phyloP scores from a whole-genome alignment of 2,113 vertebrate genomes.

The Lichenostomus cassidix region DNA sequence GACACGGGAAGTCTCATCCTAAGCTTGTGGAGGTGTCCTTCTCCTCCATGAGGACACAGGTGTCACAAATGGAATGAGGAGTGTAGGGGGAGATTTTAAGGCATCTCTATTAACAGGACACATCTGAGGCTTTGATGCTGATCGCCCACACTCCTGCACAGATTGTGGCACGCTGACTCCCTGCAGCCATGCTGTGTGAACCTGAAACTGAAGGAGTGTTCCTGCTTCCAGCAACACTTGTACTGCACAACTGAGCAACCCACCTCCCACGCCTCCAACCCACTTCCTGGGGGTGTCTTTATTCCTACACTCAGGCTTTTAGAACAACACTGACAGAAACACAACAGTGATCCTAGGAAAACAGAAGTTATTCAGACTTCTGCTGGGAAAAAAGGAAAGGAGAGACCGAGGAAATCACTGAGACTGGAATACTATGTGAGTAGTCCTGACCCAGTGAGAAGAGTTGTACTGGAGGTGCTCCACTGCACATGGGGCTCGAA shows the following conservation, averaged over 20 bases:
- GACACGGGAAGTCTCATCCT: neutral
- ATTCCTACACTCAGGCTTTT: neutral
- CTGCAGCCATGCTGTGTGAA: neutral
- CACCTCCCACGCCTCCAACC: neutral
- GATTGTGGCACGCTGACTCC: neutral
- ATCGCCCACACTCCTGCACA: neutral
- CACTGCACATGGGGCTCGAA: neutral
- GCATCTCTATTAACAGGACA: neutral
- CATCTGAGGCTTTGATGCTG: neutral
- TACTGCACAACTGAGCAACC: neutral
- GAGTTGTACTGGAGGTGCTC: neutral
- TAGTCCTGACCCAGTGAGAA: neutral
- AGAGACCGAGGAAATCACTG: neutral
- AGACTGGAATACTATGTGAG: neutral
- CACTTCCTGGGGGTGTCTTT: neutral
- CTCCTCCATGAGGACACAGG: neutral
- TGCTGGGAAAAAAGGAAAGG: neutral
- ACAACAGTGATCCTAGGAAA: neutral
- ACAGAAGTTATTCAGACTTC: neutral
- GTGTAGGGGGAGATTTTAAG: neutral
- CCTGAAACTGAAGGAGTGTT: neutral
- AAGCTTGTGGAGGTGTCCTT: neutral
- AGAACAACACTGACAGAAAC: neutral
- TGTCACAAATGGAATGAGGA: neutral
- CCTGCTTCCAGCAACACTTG: neutral